These are phyloP conservation scores for Drosophila bocqueti DNA, from an alignment of 1,140 invertebrate species.

Conservation along the genomic window DNA sequence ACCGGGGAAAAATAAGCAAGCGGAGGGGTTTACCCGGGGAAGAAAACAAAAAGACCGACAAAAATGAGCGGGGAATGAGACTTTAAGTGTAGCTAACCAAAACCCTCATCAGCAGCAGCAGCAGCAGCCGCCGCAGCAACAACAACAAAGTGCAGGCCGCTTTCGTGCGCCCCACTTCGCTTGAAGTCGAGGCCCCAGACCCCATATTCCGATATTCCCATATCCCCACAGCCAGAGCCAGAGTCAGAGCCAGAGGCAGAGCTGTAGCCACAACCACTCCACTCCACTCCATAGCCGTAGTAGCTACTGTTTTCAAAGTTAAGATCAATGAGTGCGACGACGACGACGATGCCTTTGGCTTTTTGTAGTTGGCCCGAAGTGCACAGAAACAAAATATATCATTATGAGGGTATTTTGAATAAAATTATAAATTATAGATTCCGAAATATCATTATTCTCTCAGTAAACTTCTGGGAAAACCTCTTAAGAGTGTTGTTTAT, in stretches of 20 bases:
- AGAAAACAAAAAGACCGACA: conserved; percentile 70
- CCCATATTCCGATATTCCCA: conserved; percentile 28
- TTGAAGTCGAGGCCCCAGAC: conserved; percentile 42
- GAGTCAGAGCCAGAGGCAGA: conserved; percentile 15
- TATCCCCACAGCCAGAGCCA: conserved; percentile 25
- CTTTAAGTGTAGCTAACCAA: conserved; percentile 77
- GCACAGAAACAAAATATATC: conserved; percentile 22
- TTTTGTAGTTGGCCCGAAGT: conserved; percentile 42
- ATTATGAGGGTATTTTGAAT: background rate
- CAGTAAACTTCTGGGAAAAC: too few relatives aligned
- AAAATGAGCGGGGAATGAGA: conserved; percentile 53
- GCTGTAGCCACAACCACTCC: conserved; percentile 19
- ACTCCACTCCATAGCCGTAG: conserved; percentile 55
- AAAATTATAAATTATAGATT: background rate
- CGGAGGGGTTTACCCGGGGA: conserved; percentile 11
- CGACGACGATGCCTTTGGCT: conserved; percentile 55
- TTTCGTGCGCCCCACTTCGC: conserved; percentile 67
- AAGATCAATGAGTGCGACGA: conserved; percentile 82
- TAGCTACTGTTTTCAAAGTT: conserved; percentile 84
- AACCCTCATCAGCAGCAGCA: conserved; percentile 72
- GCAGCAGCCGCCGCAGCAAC: conserved; percentile 32
- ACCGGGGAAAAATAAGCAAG: conserved; percentile 20
- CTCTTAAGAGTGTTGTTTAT: background rate
- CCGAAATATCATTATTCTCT: background rate
- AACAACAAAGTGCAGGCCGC: conserved; percentile 79